Evolutionary conservation across 2,113 vertebrate genomes (phyloP).

Genomic region (Crotalus horridus): DNA sequence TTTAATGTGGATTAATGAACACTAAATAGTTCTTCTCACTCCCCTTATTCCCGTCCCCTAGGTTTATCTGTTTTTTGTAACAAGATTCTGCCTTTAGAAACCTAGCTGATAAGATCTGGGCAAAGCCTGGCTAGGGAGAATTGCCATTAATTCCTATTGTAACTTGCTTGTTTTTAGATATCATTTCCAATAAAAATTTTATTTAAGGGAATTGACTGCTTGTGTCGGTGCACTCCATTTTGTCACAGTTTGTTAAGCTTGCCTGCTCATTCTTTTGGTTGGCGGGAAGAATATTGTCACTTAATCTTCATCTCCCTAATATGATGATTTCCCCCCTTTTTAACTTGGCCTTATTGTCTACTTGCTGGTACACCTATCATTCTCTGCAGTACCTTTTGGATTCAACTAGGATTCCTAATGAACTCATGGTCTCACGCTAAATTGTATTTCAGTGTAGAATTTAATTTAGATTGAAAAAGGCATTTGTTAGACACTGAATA

Average conservation of each 20-base stretch:
- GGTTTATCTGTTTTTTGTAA: background rate
- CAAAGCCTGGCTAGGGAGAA: background rate
- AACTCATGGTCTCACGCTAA: constrained; percentile 3
- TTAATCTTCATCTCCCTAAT: constrained; percentile 20
- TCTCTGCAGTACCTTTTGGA: background rate
- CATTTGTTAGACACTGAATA: background rate
- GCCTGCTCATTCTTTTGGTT: constrained; percentile 18
- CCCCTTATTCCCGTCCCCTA: background rate
- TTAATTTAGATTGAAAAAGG: constrained; percentile 41
- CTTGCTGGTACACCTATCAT: background rate
- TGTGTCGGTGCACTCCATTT: constrained; percentile 33
- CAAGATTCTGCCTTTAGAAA: background rate
- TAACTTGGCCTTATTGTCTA: background rate
- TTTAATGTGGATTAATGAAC: constrained; percentile 75
- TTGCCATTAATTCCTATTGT: constrained; percentile 17
- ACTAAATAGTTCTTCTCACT: constrained; percentile 62
- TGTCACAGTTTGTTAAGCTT: constrained; percentile 63
- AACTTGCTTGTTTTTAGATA: constrained; percentile 34
- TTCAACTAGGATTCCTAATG: background rate
- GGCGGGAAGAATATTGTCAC: constrained; percentile 2
- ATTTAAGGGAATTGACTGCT: constrained; percentile 63
- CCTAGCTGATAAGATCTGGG: rapidly evolving
- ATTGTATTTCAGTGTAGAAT: constrained; percentile 34
- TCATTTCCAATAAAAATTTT: constrained; percentile 32
- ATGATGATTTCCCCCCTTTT: background rate